These are phyloP conservation scores for Ia io DNA, from an alignment of 2,113 vertebrate species.

Conservation along the genomic window DNA sequence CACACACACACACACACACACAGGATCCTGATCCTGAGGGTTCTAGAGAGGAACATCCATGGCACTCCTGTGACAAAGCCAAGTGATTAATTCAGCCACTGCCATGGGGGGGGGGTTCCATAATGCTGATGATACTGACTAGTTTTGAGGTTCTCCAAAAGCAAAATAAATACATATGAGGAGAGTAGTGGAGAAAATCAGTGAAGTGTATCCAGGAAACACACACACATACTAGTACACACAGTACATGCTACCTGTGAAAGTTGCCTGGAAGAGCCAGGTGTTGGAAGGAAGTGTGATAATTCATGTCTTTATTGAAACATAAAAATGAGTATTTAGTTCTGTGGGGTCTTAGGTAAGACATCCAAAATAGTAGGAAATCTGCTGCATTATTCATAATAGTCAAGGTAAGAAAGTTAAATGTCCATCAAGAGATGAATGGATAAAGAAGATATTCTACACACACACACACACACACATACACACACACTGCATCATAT, in stretches of 20 bases:
- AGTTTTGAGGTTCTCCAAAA: background rate
- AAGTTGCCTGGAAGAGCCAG: background rate
- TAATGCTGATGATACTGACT: background rate
- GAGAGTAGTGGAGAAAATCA: background rate
- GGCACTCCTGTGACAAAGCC: background rate
- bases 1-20: background rate
- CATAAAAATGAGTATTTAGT: background rate
- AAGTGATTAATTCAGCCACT: slow-evolving; percentile 7
- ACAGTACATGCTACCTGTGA: background rate
- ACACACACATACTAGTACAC: too few species aligned
- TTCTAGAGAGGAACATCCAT: background rate
- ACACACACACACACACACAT: background rate
- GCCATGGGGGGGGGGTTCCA: background rate
- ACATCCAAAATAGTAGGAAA: background rate
- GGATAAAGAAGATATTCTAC: background rate
- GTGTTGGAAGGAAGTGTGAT: background rate
- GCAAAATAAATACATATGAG: background rate
- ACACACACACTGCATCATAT: background rate
- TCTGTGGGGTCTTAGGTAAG: background rate
- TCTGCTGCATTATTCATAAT: background rate
- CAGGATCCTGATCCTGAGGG: background rate
- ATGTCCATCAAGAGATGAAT: background rate
- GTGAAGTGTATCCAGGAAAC: background rate
- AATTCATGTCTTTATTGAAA: background rate
- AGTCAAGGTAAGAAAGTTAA: background rate